Conservation (phyloP, 2,113 vertebrate species). For the Pionites leucogaster region DNA sequence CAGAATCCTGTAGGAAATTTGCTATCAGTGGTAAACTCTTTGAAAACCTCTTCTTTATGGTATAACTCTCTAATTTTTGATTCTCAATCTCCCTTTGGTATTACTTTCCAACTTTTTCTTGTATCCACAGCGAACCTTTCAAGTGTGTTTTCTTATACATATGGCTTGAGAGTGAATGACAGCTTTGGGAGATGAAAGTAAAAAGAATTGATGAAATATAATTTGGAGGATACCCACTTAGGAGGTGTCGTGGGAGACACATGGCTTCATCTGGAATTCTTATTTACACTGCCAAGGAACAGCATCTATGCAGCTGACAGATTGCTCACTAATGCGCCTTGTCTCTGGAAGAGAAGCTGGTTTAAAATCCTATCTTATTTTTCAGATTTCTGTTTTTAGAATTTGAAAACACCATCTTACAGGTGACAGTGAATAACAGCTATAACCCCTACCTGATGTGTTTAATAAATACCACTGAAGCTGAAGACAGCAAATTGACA, state of each 20-base stretch:
- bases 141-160: background rate
- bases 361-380: constrained; percentile 38
- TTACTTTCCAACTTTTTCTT: background rate
- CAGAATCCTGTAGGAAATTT: background rate
- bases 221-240: background rate
- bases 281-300: background rate
- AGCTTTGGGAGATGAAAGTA: constrained; percentile 5
- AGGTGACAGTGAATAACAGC: constrained; percentile 60
- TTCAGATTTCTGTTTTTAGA: constrained; percentile 75
- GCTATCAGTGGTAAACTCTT: background rate
- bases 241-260: background rate
- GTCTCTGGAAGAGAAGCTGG: background rate
- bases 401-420: constrained; percentile 73
- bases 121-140: background rate
- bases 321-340: background rate
- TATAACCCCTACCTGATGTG: constrained; percentile 72
- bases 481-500: constrained; percentile 54
- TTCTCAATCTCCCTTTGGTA: background rate
- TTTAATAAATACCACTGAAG: constrained; percentile 65
- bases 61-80: background rate
- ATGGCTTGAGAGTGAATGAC: background rate
- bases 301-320: background rate
- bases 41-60: background rate
- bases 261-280: constrained; percentile 1
- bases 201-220: background rate